Conservation (phyloP, 2,797 vertebrate species). For the Xiphorhynchus erythropygius region DNA sequence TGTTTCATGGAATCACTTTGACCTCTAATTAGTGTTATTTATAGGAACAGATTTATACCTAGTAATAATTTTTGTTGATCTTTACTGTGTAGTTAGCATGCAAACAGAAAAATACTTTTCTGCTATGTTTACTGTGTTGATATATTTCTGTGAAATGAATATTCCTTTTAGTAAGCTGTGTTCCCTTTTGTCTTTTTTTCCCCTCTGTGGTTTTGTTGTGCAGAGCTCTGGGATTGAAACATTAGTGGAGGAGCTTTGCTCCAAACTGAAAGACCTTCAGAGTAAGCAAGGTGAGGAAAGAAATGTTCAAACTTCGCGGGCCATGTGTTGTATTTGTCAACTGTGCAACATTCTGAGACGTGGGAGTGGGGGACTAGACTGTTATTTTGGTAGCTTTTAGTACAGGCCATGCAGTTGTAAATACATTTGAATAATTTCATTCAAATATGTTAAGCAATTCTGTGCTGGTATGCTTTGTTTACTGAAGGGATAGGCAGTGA, state of each 20-base stretch:
- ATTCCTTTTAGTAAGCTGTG: neutral
- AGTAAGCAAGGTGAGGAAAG: conserved; percentile 90
- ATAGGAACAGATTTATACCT: neutral
- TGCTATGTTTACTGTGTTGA: neutral
- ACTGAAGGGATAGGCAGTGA: neutral
- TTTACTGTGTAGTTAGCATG: neutral
- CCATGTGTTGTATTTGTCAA: neutral
- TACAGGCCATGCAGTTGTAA: neutral
- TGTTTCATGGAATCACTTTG: neutral
- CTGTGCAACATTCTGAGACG: neutral
- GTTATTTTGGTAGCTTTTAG: neutral
- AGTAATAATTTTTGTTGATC: neutral
- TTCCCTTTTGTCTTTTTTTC: neutral
- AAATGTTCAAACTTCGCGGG: neutral
- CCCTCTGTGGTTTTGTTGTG: neutral
- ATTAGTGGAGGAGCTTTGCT: conserved; percentile 98
- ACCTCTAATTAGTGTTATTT: neutral
- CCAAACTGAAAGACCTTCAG: conserved; percentile 97
- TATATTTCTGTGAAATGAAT: neutral
- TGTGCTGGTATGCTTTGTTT: neutral
- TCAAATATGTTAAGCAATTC: neutral
- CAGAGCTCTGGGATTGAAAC: conserved; percentile 99
- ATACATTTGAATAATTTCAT: neutral
- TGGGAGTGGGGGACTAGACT: neutral
- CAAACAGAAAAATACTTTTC: neutral